phyloP scores from a whole-genome alignment of 1,140 invertebrate species.

The Meteorus sp. region DNA sequence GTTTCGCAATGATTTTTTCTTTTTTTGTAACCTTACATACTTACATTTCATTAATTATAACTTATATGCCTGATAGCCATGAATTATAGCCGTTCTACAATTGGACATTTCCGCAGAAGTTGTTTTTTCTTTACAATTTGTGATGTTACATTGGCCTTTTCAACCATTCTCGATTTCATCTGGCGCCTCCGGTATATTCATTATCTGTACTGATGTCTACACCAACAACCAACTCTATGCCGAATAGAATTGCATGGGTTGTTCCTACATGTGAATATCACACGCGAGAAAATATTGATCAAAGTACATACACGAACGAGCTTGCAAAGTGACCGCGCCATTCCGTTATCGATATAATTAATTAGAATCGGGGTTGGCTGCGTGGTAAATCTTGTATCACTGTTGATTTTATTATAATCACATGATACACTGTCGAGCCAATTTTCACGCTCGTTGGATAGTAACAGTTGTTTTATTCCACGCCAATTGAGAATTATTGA shows the following conservation, averaged over 20 bases:
- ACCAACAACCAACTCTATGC: too few relatives aligned
- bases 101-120: constrained; percentile 9
- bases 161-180: constrained; percentile 19
- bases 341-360: constrained; percentile 29
- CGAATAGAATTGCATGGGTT: too few relatives aligned
- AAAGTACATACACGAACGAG: neutral
- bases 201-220: constrained; percentile 3
- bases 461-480: too few relatives aligned
- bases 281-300: too few relatives aligned
- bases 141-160: neutral
- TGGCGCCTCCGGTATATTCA: constrained; percentile 9
- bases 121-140: constrained; percentile 3
- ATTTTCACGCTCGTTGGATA: constrained; percentile 24
- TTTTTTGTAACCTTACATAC: neutral
- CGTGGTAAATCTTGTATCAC: constrained; percentile 30
- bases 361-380: constrained; percentile 31
- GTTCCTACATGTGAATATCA: too few relatives aligned
- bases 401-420: constrained; percentile 23
- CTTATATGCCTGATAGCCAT: neutral
- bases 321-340: constrained; percentile 19
- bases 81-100: neutral
- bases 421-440: neutral
- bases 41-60: neutral
- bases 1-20: neutral
- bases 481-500: neutral